Percentiles rank a stretch among this genome's conserved stretches.
Evolutionary conservation across 2,888 invertebrate species (phyloP).

Genomic region (Zygogramma bicolorata): DNA sequence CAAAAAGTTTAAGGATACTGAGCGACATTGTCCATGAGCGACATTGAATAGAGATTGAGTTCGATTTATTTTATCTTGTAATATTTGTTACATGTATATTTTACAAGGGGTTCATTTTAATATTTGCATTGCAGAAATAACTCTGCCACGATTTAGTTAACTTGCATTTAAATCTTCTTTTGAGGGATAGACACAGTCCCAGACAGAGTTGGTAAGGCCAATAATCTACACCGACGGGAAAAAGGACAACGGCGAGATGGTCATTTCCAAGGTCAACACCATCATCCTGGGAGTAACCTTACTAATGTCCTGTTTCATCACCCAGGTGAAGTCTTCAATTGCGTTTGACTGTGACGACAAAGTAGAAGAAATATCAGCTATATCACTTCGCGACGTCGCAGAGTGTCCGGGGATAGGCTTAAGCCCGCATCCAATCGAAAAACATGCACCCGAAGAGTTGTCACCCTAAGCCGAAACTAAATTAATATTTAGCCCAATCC

Average conservation of each 20-base stretch:
- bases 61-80: not conserved
- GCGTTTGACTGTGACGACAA: conserved; percentile 30
- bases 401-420: conserved; percentile 38
- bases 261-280: not conserved
- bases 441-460: conserved; percentile 23
- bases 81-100: not conserved
- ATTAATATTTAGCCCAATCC: conserved; percentile 36
- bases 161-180: not conserved
- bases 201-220: not conserved
- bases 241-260: not conserved
- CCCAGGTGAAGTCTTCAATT: conserved; percentile 10
- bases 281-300: not conserved
- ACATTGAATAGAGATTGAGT: not conserved
- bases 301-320: not conserved
- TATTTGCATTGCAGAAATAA: not conserved
- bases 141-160: not conserved
- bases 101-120: not conserved
- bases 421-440: conserved; percentile 25
- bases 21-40: not conserved
- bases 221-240: not conserved
- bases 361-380: conserved; percentile 16
- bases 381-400: conserved; percentile 20
- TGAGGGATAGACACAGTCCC: not conserved
- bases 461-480: conserved; percentile 5
- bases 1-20: not conserved